Conservation (phyloP, 2,113 vertebrate genomes). For the Rattus rattus region DNA sequence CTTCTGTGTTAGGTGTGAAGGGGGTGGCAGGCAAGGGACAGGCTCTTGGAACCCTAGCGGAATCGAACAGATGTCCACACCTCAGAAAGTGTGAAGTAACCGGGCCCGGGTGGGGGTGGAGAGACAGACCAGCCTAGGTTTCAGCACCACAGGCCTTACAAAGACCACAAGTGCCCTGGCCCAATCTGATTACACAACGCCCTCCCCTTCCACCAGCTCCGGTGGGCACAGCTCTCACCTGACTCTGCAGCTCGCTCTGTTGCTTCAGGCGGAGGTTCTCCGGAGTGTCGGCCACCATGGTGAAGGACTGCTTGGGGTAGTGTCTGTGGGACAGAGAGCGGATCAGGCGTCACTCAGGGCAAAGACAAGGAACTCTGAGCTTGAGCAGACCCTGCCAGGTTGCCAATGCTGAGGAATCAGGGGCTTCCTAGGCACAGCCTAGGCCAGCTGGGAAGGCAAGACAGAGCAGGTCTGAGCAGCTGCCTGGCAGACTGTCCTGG, state of each 20-base stretch:
- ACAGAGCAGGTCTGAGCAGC: neutral
- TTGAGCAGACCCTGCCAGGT: neutral
- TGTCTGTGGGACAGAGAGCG: constrained; percentile 88
- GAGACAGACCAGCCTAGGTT: neutral
- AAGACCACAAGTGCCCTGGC: constrained; percentile 44
- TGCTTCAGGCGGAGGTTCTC: constrained; percentile 98
- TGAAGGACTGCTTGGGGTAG: constrained; percentile 98
- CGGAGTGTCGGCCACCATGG: constrained; percentile 96
- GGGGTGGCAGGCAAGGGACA: neutral
- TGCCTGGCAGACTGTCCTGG: neutral
- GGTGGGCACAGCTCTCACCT: constrained; percentile 85
- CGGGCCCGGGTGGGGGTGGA: neutral
- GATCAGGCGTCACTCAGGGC: accelerated
- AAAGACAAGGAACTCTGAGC: neutral
- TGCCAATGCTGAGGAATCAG: neutral
- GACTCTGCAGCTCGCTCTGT: constrained; percentile 98
- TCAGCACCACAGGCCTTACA: constrained; percentile 42
- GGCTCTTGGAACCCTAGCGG: neutral
- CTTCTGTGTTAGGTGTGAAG: neutral
- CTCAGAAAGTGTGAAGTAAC: constrained; percentile 46
- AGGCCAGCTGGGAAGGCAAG: neutral
- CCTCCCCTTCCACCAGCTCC: neutral
- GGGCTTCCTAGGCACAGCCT: neutral
- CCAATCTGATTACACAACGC: constrained; percentile 24
- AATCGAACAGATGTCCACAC: neutral